phyloP scores from a whole-genome alignment of 2,888 invertebrate species.

The Falcaria lacertinaria region DNA sequence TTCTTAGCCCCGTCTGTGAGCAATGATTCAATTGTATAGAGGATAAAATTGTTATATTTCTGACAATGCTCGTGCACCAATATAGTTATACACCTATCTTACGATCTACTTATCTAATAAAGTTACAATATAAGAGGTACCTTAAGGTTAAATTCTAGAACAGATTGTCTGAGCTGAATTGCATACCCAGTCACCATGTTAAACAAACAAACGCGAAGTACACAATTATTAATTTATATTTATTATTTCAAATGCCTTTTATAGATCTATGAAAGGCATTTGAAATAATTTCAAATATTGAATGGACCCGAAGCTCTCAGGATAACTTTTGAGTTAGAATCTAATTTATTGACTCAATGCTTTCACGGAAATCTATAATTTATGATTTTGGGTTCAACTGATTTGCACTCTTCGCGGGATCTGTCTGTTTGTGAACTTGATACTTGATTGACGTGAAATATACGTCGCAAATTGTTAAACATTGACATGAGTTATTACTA shows the following conservation, averaged over 20 bases:
- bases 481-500: too few species aligned
- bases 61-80: constrained; percentile 2
- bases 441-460: too few species aligned
- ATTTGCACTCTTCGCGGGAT: too few species aligned
- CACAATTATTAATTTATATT: too few species aligned
- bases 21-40: constrained; percentile 26
- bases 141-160: too few species aligned
- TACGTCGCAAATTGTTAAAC: too few species aligned
- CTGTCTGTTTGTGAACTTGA: too few species aligned
- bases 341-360: background rate
- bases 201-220: too few species aligned
- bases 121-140: too few species aligned
- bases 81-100: background rate
- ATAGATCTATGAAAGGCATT: too few species aligned
- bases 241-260: background rate
- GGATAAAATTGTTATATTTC: constrained; percentile 19
- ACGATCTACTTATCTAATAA: background rate
- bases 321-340: background rate
- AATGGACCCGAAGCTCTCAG: background rate
- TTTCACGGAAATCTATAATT: background rate
- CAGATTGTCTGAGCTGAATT: too few species aligned
- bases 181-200: too few species aligned
- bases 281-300: background rate
- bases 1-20: constrained; percentile 11
- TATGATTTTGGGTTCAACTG: background rate